These are phyloP conservation scores for Phasia obesa DNA, from an alignment of 2,888 invertebrate species.

Conservation along the genomic window DNA sequence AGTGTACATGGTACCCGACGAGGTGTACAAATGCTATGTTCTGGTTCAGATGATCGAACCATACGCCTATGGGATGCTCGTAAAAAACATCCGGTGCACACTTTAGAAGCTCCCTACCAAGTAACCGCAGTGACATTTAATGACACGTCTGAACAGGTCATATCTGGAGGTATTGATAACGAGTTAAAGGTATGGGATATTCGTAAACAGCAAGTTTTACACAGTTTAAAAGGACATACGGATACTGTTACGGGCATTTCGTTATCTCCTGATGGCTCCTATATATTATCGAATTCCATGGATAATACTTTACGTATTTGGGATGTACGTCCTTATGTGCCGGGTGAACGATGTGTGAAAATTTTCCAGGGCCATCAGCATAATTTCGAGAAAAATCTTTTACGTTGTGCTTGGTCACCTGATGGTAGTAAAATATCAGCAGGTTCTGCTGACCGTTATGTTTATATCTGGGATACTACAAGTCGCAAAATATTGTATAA, in stretches of 20 bases:
- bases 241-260: slow-evolving; percentile 97
- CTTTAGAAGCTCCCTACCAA: slow-evolving; percentile 89
- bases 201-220: slow-evolving; percentile 90
- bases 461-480: slow-evolving; percentile 98
- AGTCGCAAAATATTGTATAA: slow-evolving; percentile 96
- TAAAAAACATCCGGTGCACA: slow-evolving; percentile 90
- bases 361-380: slow-evolving; percentile 96
- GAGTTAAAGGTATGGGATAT: slow-evolving; percentile 99
- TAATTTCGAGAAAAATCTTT: slow-evolving; percentile 98
- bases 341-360: slow-evolving; percentile 95
- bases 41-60: slow-evolving; percentile 96
- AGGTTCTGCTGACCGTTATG: slow-evolving; percentile 97
- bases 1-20: slow-evolving; percentile 87
- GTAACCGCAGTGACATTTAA: slow-evolving; percentile 95
- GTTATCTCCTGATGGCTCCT: slow-evolving; percentile 86
- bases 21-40: slow-evolving; percentile 94
- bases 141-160: slow-evolving; percentile 97
- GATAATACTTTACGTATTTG: slow-evolving; percentile 97
- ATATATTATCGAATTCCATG: slow-evolving; percentile 97
- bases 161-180: slow-evolving; percentile 98
- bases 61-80: slow-evolving; percentile 96
- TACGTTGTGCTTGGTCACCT: slow-evolving; percentile 96
- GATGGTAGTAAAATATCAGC: slow-evolving; percentile 92
- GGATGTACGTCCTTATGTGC: slow-evolving; percentile 98
- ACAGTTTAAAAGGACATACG: slow-evolving; percentile 94